Conservation (phyloP, 2,888 invertebrate genomes). For the Minunthozetes semirufus region DNA sequence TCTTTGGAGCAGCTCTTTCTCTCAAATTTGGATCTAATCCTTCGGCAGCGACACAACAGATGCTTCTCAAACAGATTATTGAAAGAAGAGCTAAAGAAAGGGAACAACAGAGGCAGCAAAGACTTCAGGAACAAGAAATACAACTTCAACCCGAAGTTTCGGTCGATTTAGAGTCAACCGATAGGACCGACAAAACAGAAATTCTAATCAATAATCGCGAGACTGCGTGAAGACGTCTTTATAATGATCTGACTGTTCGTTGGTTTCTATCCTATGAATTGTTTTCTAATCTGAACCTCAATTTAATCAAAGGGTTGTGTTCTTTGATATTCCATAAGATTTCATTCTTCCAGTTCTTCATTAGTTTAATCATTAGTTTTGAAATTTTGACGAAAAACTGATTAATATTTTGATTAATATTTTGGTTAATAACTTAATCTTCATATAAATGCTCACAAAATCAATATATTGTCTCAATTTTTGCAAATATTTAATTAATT, state of each 20-base stretch:
- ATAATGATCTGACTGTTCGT: too few species aligned
- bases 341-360: too few species aligned
- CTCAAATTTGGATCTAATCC: conserved; percentile 21
- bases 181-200: background rate
- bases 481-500: too few species aligned
- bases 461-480: background rate
- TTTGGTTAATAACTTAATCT: background rate
- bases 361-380: too few species aligned
- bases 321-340: too few species aligned
- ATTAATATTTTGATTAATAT: background rate
- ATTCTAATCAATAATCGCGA: conserved; percentile 11
- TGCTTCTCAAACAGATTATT: conserved; percentile 24
- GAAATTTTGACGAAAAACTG: too few species aligned
- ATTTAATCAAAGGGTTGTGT: background rate
- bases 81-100: background rate
- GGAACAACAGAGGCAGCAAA: conserved; percentile 21
- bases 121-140: background rate
- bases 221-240: conserved; percentile 6
- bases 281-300: background rate
- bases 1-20: conserved; percentile 32
- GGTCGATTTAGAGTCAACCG: background rate
- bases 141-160: background rate
- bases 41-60: background rate
- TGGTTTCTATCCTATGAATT: background rate
- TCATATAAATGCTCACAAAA: background rate